These are phyloP conservation scores for Patella caerulea DNA, from an alignment of 2,888 invertebrate species.

Conservation along the genomic window DNA sequence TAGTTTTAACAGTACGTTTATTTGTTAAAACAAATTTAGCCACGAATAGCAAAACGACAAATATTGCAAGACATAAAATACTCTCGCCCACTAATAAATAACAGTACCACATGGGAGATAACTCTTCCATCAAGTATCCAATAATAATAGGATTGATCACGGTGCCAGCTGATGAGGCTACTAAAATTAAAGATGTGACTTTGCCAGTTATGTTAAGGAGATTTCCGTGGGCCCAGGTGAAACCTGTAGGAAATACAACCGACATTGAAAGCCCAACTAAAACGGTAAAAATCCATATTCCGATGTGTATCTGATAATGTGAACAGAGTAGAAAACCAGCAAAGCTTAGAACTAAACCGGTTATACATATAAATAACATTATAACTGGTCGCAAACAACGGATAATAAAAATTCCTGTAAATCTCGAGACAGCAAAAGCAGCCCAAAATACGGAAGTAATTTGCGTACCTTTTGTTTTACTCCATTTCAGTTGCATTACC, in stretches of 20 bases:
- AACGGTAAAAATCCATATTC: conserved; percentile 61
- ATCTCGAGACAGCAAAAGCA: conserved; percentile 68
- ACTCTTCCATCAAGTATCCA: conserved; percentile 62
- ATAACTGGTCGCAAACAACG: conserved; percentile 60
- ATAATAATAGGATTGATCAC: conserved; percentile 66
- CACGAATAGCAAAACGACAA: conserved; percentile 34
- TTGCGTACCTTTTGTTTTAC: conserved; percentile 58
- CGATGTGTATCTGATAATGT: conserved; percentile 38
- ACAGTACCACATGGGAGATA: conserved; percentile 63
- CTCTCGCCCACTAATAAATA: conserved; percentile 57
- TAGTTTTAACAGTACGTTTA: too few species aligned
- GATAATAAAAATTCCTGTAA: conserved; percentile 66
- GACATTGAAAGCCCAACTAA: conserved; percentile 68
- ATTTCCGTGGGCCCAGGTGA: conserved; percentile 70
- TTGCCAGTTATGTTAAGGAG: conserved; percentile 68
- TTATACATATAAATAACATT: conserved; percentile 46
- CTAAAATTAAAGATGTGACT: conserved; percentile 66
- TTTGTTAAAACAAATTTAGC: not conserved
- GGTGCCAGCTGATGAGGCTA: conserved; percentile 68
- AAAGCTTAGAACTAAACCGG: conserved; percentile 38
- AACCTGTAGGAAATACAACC: conserved; percentile 69
- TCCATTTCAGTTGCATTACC: conserved; percentile 60
- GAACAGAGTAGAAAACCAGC: conserved; percentile 32
- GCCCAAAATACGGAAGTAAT: conserved; percentile 71
- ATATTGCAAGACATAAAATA: conserved; percentile 49